A percentile compares a stretch with the other conserved stretches of the same genome.
These are phyloP conservation scores for Clarias magur DNA, from an alignment of 2,113 vertebrate species.

Conservation along the genomic window DNA sequence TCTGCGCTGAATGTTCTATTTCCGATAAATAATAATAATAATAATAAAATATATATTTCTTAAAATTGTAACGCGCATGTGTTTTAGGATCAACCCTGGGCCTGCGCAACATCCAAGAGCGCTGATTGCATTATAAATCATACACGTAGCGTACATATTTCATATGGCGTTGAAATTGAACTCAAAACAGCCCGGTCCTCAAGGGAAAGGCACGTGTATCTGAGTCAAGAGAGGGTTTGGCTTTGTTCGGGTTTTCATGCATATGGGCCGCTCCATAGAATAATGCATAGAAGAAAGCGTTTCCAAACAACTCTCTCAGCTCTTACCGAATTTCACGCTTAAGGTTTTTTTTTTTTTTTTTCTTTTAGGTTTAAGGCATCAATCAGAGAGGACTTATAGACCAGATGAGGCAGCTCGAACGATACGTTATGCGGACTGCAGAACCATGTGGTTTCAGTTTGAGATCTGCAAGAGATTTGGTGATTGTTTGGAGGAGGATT, in stretches of 20 bases:
- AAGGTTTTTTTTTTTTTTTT: too few species aligned
- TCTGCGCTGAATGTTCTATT: slow-evolving; percentile 23
- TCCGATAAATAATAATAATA: not conserved
- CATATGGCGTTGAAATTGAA: slow-evolving; percentile 41
- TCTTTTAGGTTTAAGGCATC: slow-evolving; percentile 45
- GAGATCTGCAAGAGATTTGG: slow-evolving; percentile 32
- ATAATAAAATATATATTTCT: not conserved
- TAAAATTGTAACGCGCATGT: not conserved
- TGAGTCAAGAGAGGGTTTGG: slow-evolving; percentile 19
- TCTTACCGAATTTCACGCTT: slow-evolving; percentile 48
- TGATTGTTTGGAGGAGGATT: slow-evolving; percentile 50
- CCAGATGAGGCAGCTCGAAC: slow-evolving; percentile 22
- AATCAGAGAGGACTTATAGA: slow-evolving; percentile 31
- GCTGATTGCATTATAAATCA: slow-evolving; percentile 50
- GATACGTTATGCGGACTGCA: slow-evolving; percentile 20
- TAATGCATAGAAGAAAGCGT: slow-evolving; percentile 15
- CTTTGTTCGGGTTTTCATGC: slow-evolving; percentile 11
- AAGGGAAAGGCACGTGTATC: slow-evolving; percentile 43
- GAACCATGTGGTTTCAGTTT: slow-evolving; percentile 53
- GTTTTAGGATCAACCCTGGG: slow-evolving; percentile 1
- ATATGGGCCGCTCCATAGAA: slow-evolving; percentile 40
- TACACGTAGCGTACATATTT: slow-evolving; percentile 21
- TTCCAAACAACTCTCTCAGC: slow-evolving; percentile 41
- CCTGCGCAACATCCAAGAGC: slow-evolving; percentile 21
- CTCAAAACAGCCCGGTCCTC: slow-evolving; percentile 42